phyloP scores from a whole-genome alignment of 2,888 invertebrate genomes.

The Aleiodes testaceus region DNA sequence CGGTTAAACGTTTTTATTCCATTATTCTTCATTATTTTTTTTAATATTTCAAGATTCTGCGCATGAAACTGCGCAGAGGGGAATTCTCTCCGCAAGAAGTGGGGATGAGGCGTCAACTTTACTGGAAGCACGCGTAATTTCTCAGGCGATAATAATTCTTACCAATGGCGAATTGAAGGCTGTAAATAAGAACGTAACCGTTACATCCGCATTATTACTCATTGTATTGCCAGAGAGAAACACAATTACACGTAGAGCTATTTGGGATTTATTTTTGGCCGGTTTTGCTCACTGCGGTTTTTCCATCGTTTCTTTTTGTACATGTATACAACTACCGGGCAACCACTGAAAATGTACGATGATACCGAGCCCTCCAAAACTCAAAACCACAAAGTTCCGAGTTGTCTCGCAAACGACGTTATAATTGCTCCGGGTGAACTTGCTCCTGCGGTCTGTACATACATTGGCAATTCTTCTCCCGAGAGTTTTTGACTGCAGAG shows the following conservation, averaged over 20 bases:
- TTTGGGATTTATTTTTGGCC: neutral
- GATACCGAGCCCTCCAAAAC: slow-evolving; percentile 41
- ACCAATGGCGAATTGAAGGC: neutral
- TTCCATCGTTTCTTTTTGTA: neutral
- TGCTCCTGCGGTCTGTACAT: slow-evolving; percentile 31
- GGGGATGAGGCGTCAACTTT: too few relatives aligned
- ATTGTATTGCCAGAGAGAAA: neutral
- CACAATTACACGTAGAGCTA: neutral
- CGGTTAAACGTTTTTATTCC: neutral
- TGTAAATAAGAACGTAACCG: neutral
- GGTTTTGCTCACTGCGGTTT: slow-evolving; percentile 6
- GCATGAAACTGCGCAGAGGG: too few relatives aligned
- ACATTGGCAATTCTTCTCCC: slow-evolving; percentile 20
- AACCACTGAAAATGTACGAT: neutral
- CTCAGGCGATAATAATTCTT: slow-evolving; percentile 25
- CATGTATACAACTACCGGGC: too few relatives aligned
- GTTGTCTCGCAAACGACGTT: slow-evolving; percentile 45
- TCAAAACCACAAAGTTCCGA: slow-evolving; percentile 48
- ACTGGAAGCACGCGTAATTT: slow-evolving; percentile 33
- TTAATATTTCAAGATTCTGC: too few relatives aligned
- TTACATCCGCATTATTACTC: neutral
- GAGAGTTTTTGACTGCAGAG: neutral
- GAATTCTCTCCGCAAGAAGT: too few relatives aligned
- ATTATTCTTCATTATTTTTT: neutral
- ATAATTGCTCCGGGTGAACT: slow-evolving; percentile 51